Base-by-base conservation (phyloP, 1,140 invertebrate species). In the Brachionus rotundiformis region DNA sequence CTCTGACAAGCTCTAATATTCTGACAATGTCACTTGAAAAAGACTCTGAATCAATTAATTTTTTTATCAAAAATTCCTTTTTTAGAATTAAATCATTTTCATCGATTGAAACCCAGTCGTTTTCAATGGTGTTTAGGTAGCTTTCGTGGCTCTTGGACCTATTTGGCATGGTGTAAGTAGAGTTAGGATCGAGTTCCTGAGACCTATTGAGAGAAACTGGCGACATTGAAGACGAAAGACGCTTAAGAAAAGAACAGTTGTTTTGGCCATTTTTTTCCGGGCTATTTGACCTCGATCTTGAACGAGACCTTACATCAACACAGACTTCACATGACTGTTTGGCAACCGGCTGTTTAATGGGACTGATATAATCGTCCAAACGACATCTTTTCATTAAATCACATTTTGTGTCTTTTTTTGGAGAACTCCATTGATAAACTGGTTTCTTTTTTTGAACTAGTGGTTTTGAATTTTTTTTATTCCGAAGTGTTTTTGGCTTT, bases 41-140 rank as follows among this genome's bases (percentile, higher is more conserved):
- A n/a, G 68, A 73, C 25, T 73, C 68, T 23, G 68, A 44, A 73
- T 73, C 36, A 23, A 73, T 73, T n/a, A 73, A 25, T 25, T 73
- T 73, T 23, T 73, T 73, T 0, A 73, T 25, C 23, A 73, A 73
- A 47, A 73, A 73, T 29, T 73, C 68, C 41, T 73, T 73, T 73
- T 73, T 73, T 23, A 44, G 13, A 41, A 73, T 73, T 10, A 44
- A 27, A 25, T 73, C 39, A 73, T 44, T 73, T 73, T 73, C 68
- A 44, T 73, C 33, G 7, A 44, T 44, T 3, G 16, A 39, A 25
- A 73, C 2, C 36, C 4, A 7, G 23, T 73, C 68, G 19, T 73
- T 25, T 19, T 73, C 68, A 25, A 11, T 73, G 4, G 6, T 23
- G 7, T 2, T 73, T 10, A 73, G 23, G 27, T 44, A 41, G n/a